These are phyloP conservation scores for Spicauda simplicius DNA, from an alignment of 2,888 invertebrate genomes.

Conservation along the genomic window DNA sequence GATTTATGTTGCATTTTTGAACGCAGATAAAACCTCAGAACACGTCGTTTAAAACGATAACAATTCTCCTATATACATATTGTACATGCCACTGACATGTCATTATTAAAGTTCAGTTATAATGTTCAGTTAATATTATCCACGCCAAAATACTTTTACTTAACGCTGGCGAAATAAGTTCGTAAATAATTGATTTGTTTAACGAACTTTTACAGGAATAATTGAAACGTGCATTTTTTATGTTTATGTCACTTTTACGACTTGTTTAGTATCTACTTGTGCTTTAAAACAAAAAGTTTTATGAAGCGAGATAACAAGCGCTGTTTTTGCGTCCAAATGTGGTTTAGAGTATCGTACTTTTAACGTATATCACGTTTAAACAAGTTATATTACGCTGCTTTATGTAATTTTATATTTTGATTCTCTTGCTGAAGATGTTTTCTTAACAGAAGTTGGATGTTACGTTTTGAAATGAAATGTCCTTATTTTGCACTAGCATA, in stretches of 20 bases:
- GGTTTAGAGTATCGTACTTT: slow-evolving; percentile 7
- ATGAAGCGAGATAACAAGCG: slow-evolving; percentile 20
- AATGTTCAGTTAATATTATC: background rate
- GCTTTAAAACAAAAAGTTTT: slow-evolving; percentile 33
- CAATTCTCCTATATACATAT: too few species aligned
- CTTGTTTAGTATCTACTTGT: slow-evolving; percentile 23
- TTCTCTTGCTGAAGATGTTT: background rate
- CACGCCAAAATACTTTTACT: background rate
- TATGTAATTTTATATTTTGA: background rate
- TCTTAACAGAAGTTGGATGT: too few species aligned
- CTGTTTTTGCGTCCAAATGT: slow-evolving; percentile 16
- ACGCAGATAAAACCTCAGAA: too few species aligned
- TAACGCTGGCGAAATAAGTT: background rate
- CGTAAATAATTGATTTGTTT: slow-evolving; percentile 18
- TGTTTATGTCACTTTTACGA: slow-evolving; percentile 34
- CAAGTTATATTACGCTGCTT: background rate
- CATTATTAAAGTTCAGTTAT: background rate
- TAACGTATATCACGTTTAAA: slow-evolving; percentile 6
- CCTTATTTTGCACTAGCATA: too few species aligned
- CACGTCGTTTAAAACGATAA: too few species aligned
- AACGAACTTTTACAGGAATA: slow-evolving; percentile 18
- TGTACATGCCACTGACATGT: too few species aligned
- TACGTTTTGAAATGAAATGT: too few species aligned
- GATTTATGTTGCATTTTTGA: too few species aligned
- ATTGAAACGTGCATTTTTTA: slow-evolving; percentile 35